Conservation (phyloP, 2,797 vertebrate genomes). For the Tenualosa thibaudeaui region DNA sequence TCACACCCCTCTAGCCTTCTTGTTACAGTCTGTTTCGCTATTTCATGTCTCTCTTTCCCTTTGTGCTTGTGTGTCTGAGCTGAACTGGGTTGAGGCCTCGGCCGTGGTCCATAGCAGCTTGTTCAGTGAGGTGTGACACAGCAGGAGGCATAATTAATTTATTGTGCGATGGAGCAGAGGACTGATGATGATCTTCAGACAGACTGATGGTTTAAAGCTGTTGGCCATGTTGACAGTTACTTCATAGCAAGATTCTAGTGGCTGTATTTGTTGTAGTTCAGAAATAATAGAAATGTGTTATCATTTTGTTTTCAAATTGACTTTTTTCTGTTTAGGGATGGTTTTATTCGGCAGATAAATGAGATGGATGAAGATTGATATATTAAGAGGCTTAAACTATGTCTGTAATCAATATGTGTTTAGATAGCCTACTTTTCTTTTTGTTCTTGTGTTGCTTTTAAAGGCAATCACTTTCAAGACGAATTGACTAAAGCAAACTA, state of each 20-base stretch:
- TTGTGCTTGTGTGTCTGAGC: constrained; percentile 49
- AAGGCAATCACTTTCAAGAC: too few relatives aligned
- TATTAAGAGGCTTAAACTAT: background rate
- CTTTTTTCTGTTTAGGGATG: background rate
- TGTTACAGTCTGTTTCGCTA: background rate
- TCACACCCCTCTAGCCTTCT: constrained; percentile 28
- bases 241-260: background rate
- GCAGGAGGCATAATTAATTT: constrained; percentile 58
- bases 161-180: constrained; percentile 42
- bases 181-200: constrained; percentile 2
- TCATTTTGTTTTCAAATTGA: background rate
- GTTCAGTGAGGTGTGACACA: constrained; percentile 61
- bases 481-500: too few relatives aligned
- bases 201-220: background rate
- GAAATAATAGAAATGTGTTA: too few relatives aligned
- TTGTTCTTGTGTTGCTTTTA: too few relatives aligned
- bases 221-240: background rate
- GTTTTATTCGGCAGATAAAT: background rate
- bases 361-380: background rate
- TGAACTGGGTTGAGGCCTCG: constrained; percentile 64
- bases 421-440: too few relatives aligned
- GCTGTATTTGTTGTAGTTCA: background rate
- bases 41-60: background rate
- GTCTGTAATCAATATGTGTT: too few relatives aligned
- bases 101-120: constrained; percentile 58